phyloP scores from a whole-genome alignment of 2,888 invertebrate species.

The Nymphalis polychloros region DNA sequence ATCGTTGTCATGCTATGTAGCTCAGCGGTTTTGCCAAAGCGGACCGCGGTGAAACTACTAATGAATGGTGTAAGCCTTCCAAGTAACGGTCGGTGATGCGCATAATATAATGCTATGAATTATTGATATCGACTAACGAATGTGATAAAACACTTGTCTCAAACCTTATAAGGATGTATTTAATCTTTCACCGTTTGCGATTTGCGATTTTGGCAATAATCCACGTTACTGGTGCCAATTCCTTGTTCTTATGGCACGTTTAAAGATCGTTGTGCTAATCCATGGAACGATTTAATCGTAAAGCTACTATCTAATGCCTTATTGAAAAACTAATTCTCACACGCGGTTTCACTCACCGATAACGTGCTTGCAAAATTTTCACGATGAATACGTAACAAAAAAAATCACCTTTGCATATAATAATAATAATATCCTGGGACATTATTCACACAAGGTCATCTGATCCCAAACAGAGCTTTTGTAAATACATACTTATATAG shows the following conservation, averaged over 20 bases:
- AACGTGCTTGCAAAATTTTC: too few relatives aligned
- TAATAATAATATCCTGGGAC: too few relatives aligned
- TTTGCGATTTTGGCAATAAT: conserved; percentile 53
- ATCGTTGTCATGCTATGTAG: conserved; percentile 62
- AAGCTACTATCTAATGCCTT: conserved; percentile 14
- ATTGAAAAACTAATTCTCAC: background rate
- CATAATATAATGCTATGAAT: conserved; percentile 76
- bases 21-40: conserved; percentile 81
- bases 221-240: conserved; percentile 41
- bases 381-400: too few relatives aligned
- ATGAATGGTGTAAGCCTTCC: conserved; percentile 77
- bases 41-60: conserved; percentile 75
- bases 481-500: too few relatives aligned
- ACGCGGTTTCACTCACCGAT: too few relatives aligned
- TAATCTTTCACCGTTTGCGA: conserved; percentile 56
- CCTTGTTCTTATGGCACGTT: conserved; percentile 34
- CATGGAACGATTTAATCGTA: conserved; percentile 21
- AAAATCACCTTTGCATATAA: too few relatives aligned
- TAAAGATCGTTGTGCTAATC: conserved; percentile 32
- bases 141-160: conserved; percentile 76
- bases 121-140: conserved; percentile 75
- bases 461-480: too few relatives aligned
- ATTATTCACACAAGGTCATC: too few relatives aligned
- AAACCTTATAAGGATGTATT: conserved; percentile 61
- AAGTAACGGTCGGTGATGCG: conserved; percentile 77